Base-by-base conservation (phyloP, 1,140 invertebrate species). In the Andrena cerasifolii region DNA sequence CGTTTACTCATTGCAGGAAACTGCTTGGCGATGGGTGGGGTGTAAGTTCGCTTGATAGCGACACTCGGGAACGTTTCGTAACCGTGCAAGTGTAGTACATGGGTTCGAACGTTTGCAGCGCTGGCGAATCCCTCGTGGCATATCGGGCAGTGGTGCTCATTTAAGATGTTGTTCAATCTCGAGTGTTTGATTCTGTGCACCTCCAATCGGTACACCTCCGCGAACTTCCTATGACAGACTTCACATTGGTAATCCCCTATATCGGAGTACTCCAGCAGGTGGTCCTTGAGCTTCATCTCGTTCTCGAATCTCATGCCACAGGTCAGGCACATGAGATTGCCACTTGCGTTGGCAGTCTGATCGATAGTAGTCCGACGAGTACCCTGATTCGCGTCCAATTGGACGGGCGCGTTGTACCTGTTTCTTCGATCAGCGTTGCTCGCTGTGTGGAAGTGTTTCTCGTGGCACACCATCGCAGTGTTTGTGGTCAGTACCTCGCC, bases 401-500 rank as follows among this genome's bases (percentile, higher is more conserved):
- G 58, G n/a, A 8, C 8, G 10, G 0, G 5, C 2, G 36, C 4
- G 43, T 49, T 31, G 2, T 5, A n/a, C 1, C 40, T n/a, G 8
- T 6, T 10, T n/a, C 4, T n/a, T 1, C 5, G 3, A 18, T 33
- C 21, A 0, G 5, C 8, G 6, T 10, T 45, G 14, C 16, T 66
- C 12, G 12, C 40, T n/a, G n/a, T n/a, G 49, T 87, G 85, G 24
- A 85, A 79, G 3, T 89, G 88, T 65, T 67, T 83, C 2, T 87
- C 61, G 16, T 89, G 88, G 24, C 80, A 88, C 8, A 31, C 36
- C 1, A 89, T 54, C 1, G 79, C 73, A 49, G 59, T 71, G 2
- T 10, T 12, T 0, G 84, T 83, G 14, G 66, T n/a, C 2, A 87
- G 31, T 7, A 85, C 26, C 74, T 89, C 87, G 0, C 58, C 72